Evolutionary conservation across 2,113 vertebrate genomes (phyloP).

Genomic region (Heteronetta atricapilla): DNA sequence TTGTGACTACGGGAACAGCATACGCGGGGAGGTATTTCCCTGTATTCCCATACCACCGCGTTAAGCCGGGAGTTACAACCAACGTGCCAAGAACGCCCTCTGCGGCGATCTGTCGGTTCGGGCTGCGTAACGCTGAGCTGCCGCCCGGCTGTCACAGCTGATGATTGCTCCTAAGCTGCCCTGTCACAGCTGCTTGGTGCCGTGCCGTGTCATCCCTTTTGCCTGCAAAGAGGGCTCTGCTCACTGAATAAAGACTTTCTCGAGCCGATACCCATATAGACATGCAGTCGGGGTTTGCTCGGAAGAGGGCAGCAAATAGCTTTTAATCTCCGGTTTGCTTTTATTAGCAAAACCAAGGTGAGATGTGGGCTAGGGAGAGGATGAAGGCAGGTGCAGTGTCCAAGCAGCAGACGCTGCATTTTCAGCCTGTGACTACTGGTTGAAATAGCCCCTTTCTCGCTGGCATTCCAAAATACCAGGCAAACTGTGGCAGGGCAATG

Average conservation of each 20-base stretch:
- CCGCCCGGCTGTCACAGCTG: fast-evolving
- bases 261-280: fast-evolving
- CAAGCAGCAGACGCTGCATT: background rate
- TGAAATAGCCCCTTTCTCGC: background rate
- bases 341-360: background rate
- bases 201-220: fast-evolving
- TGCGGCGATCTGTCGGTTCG: background rate
- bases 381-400: background rate
- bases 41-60: background rate
- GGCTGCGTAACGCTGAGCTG: background rate
- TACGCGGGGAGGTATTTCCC: background rate
- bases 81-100: background rate
- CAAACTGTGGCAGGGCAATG: background rate
- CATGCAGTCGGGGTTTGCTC: background rate
- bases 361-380: background rate
- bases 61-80: background rate
- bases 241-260: background rate
- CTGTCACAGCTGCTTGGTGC: background rate
- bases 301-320: conserved; percentile 56
- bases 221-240: background rate
- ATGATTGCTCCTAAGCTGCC: background rate
- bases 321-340: background rate
- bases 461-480: background rate
- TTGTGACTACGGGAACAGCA: background rate
- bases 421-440: background rate